These are phyloP conservation scores for Platycheirus albimanus DNA, from an alignment of 2,888 invertebrate species.

Conservation along the genomic window DNA sequence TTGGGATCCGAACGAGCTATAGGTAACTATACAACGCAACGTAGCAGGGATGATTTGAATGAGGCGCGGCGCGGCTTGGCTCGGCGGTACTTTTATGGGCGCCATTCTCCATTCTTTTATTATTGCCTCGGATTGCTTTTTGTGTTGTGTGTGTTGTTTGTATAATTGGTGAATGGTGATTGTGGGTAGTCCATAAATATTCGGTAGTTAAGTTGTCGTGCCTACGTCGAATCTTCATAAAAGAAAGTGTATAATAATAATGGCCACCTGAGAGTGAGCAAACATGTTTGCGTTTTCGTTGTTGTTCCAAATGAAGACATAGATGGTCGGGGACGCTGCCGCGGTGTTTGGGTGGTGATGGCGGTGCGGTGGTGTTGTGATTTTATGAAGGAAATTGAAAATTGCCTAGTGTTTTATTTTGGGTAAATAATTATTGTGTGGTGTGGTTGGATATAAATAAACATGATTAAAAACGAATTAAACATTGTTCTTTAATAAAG, in stretches of 20 bases:
- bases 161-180: slow-evolving; percentile 61
- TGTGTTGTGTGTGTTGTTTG: slow-evolving; percentile 48
- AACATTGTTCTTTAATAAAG: no score
- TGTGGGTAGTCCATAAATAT: slow-evolving; percentile 71
- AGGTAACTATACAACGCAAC: no score
- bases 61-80: neutral
- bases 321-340: neutral
- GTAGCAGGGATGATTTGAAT: neutral
- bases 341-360: neutral
- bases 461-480: no score
- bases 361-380: neutral
- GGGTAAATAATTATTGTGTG: slow-evolving; percentile 12
- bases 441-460: slow-evolving; percentile 10
- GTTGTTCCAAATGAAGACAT: slow-evolving; percentile 9
- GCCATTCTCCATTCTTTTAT: slow-evolving; percentile 47
- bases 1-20: no score
- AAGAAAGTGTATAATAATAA: slow-evolving; percentile 56
- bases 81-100: slow-evolving; percentile 42
- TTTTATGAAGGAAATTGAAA: slow-evolving; percentile 27
- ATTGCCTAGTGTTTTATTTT: neutral
- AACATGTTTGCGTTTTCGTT: slow-evolving; percentile 27
- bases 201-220: slow-evolving; percentile 72
- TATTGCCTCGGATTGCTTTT: slow-evolving; percentile 53
- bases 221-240: slow-evolving; percentile 66
- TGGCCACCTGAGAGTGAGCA: slow-evolving; percentile 8